phyloP scores from a whole-genome alignment of 2,888 invertebrate genomes.

The Antheraea assamensis region DNA sequence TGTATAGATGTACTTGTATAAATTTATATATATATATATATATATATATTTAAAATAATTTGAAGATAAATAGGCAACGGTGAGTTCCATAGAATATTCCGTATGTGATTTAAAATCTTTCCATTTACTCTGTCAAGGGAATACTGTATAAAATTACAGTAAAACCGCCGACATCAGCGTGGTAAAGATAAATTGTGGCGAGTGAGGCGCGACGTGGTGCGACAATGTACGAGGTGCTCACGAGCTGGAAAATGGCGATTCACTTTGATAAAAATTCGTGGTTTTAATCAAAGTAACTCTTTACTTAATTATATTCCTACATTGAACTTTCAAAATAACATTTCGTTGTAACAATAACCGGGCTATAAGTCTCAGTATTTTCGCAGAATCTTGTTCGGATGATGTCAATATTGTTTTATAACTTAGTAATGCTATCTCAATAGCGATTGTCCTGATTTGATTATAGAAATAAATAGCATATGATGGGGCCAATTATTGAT shows the following conservation, averaged over 20 bases:
- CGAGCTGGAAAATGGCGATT: slow-evolving; percentile 25
- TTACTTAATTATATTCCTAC: neutral
- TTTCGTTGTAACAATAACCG: no score
- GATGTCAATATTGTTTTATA: neutral
- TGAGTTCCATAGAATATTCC: slow-evolving; percentile 35
- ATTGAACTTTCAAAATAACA: neutral
- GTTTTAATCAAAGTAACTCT: neutral
- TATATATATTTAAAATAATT: no score
- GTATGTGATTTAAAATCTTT: slow-evolving; percentile 37
- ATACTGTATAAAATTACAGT: slow-evolving; percentile 32
- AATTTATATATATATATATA: no score
- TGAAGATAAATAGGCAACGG: neutral
- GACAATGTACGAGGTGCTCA: slow-evolving; percentile 17
- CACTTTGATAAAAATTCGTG: slow-evolving; percentile 5
- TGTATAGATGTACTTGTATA: no score
- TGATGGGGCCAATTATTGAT: no score
- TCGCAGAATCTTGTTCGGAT: neutral
- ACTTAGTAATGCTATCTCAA: neutral
- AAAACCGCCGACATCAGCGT: slow-evolving; percentile 30
- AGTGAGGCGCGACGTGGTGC: slow-evolving; percentile 19
- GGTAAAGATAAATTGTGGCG: slow-evolving; percentile 32
- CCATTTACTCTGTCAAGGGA: slow-evolving; percentile 26
- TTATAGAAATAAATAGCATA: no score
- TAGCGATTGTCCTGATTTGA: neutral
- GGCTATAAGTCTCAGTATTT: neutral